A percentile compares a stretch with the other conserved stretches of the same genome.
Evolutionary conservation across 1,140 invertebrate genomes (phyloP).

Genomic region (Harpegnathos saltator): DNA sequence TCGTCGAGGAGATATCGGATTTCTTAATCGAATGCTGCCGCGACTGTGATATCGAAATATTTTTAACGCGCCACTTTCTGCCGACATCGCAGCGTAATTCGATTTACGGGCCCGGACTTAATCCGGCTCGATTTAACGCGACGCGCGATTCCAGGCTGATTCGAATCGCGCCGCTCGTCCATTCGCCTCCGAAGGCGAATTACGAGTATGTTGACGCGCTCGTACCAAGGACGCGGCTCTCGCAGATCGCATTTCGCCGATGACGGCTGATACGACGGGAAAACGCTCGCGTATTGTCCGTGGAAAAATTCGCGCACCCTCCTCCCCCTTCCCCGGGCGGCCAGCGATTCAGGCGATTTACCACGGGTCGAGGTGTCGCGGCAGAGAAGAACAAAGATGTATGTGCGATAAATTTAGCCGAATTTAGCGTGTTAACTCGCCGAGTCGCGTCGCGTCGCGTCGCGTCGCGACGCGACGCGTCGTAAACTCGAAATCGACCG

Average conservation of each 20-base stretch:
- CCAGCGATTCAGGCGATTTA: no score
- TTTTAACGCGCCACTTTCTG: conserved; percentile 22
- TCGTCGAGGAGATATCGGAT: conserved; percentile 33
- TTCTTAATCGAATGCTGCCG: conserved; percentile 26
- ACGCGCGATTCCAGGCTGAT: background rate
- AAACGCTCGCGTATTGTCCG: background rate
- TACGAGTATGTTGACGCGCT: no score
- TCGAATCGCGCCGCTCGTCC: no score
- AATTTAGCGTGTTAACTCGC: conserved; percentile 50
- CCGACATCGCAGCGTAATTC: background rate
- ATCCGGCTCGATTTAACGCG: background rate
- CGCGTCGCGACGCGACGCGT: background rate
- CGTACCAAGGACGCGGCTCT: background rate
- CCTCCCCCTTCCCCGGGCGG: no score
- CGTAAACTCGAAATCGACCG: conserved; percentile 42
- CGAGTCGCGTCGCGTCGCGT: background rate
- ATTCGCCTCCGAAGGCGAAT: no score
- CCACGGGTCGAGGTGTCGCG: background rate
- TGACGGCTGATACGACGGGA: background rate
- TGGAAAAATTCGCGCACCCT: no score
- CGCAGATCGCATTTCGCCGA: background rate
- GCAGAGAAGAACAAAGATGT: background rate
- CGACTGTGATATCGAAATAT: conserved; percentile 28
- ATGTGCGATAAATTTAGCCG: conserved; percentile 29
- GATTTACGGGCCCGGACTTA: background rate